Evolutionary conservation across 2,797 vertebrate species (phyloP).

Genomic region (Rhynchonycteris naso): DNA sequence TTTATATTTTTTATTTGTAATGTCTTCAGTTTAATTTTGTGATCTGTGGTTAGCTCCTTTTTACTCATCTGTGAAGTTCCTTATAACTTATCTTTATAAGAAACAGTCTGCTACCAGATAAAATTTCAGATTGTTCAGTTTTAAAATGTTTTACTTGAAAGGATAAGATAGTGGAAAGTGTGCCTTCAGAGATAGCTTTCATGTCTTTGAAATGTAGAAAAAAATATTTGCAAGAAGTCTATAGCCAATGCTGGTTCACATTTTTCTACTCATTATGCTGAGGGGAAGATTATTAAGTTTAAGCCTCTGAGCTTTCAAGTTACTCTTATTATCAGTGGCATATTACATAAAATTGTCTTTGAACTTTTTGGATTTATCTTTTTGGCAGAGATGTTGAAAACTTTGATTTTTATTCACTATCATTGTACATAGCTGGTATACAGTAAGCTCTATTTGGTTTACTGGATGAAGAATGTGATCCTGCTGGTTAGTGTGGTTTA

Average conservation of each 20-base stretch:
- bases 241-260: neutral
- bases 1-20: slow-evolving; percentile 19
- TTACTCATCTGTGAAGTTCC: slow-evolving; percentile 21
- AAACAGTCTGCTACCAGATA: neutral
- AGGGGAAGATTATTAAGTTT: neutral
- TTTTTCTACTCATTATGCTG: neutral
- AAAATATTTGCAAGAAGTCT: neutral
- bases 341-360: neutral
- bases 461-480: neutral
- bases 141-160: slow-evolving; percentile 54
- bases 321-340: neutral
- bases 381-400: slow-evolving; percentile 4
- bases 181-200: slow-evolving; percentile 34
- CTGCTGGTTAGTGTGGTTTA: neutral
- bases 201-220: slow-evolving; percentile 24
- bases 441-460: neutral
- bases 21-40: slow-evolving; percentile 46
- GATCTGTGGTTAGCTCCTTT: neutral
- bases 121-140: slow-evolving; percentile 44
- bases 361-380: neutral
- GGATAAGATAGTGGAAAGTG: neutral
- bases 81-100: slow-evolving; percentile 28
- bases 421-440: neutral
- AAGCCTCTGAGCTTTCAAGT: slow-evolving; percentile 10
- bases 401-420: slow-evolving; percentile 2